A percentile compares a stretch with the other conserved stretches of the same genome.
phyloP scores from a whole-genome alignment of 2,888 invertebrate species.

The Drosophila differens region DNA sequence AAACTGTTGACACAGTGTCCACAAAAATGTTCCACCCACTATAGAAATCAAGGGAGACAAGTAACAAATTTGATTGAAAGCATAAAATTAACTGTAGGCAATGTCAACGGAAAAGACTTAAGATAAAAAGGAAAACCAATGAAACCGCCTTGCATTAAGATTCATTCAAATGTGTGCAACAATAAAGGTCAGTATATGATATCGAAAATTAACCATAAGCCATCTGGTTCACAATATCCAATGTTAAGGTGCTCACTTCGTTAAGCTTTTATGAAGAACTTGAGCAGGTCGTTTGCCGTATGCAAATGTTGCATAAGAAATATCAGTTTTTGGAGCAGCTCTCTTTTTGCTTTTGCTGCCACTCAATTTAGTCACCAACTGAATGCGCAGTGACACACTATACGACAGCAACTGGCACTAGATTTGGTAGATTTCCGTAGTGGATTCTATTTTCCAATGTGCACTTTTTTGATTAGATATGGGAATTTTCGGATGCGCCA shows the following conservation, averaged over 20 bases:
- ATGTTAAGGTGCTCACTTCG: not conserved
- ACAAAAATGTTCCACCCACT: not conserved
- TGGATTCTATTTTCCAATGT: constrained; percentile 4
- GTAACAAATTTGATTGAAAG: not conserved
- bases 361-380: not conserved
- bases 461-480: constrained; percentile 48
- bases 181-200: not conserved
- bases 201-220: not conserved
- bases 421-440: not conserved
- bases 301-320: not conserved
- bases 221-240: not conserved
- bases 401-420: not conserved
- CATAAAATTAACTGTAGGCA: not conserved
- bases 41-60: not conserved
- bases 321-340: not conserved
- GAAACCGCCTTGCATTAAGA: not conserved
- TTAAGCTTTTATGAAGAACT: not conserved
- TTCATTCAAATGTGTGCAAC: not conserved
- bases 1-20: not conserved
- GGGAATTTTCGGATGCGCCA: constrained; percentile 22
- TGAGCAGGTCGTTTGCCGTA: not conserved
- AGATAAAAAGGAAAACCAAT: not conserved
- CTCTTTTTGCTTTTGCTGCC: not conserved
- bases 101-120: not conserved
- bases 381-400: not conserved